Evolutionary conservation across 2,888 invertebrate genomes (phyloP).

Genomic region (Chalcis sispes): DNA sequence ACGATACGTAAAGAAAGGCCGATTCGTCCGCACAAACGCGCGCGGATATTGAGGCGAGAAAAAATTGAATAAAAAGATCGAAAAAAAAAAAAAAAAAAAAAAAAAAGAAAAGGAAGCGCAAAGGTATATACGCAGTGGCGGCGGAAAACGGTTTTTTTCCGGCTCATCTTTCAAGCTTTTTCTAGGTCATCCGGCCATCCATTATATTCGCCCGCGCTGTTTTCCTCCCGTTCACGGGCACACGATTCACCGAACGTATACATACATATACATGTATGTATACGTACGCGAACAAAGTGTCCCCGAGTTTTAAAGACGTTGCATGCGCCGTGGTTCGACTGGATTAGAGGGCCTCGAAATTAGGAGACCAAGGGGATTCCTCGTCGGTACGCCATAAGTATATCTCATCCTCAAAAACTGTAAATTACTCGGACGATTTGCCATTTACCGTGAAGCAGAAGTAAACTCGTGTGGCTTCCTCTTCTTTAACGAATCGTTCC

Average conservation of each 20-base stretch:
- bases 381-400: conserved; percentile 62
- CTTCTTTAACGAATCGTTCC: too few relatives aligned
- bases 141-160: conserved; percentile 49
- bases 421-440: conserved; percentile 73
- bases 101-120: conserved; percentile 34
- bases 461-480: too few relatives aligned
- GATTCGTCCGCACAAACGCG: conserved; percentile 52
- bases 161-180: conserved; percentile 58
- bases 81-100: neutral
- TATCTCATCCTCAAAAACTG: conserved; percentile 68
- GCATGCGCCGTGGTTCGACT: conserved; percentile 35
- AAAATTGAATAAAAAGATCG: conserved; percentile 51
- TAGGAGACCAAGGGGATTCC: conserved; percentile 57
- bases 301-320: neutral
- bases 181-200: conserved; percentile 61
- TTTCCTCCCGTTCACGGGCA: conserved; percentile 30
- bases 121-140: neutral
- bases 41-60: conserved; percentile 32
- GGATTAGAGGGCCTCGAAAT: neutral
- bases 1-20: conserved; percentile 37
- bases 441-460: conserved; percentile 36
- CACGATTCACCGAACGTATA: neutral
- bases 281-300: neutral
- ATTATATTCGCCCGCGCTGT: conserved; percentile 55
- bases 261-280: too few relatives aligned